Evolutionary conservation across 2,113 vertebrate species (phyloP).

Genomic region (Sphaerodactylus townsendi): DNA sequence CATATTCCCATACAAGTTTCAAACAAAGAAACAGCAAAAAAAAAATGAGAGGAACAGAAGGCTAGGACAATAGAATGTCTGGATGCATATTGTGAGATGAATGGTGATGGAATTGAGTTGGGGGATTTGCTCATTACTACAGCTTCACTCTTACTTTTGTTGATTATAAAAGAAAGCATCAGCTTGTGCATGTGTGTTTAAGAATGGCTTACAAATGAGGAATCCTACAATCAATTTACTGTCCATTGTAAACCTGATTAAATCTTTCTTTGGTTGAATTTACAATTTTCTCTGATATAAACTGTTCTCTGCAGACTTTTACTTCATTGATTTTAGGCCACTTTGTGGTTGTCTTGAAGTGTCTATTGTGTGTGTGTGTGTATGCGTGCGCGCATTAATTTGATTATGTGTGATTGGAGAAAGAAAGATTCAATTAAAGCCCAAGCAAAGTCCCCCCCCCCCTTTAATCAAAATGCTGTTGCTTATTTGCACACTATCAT

Average conservation of each 20-base stretch:
- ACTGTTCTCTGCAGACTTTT: neutral
- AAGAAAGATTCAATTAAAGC: slow-evolving; percentile 16
- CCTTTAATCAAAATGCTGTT: neutral
- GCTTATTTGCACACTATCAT: neutral
- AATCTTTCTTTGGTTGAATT: neutral
- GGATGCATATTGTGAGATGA: too few relatives aligned
- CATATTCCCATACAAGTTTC: too few relatives aligned
- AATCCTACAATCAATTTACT: neutral
- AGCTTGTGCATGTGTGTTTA: neutral
- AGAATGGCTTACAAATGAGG: neutral
- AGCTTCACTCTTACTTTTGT: neutral
- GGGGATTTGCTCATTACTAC: neutral
- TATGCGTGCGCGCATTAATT: slow-evolving; percentile 20
- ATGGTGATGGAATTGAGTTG: too few relatives aligned
- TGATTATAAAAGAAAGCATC: neutral
- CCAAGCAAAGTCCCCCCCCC: neutral
- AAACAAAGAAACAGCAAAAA: too few relatives aligned
- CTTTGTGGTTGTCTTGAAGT: slow-evolving; percentile 26
- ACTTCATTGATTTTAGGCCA: slow-evolving; percentile 8
- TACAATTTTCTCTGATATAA: neutral
- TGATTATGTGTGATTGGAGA: neutral
- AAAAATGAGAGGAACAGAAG: too few relatives aligned
- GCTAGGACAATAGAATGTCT: too few relatives aligned
- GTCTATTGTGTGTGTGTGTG: neutral
- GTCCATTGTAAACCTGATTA: slow-evolving; percentile 20